These are phyloP conservation scores for Thumatha senex DNA, from an alignment of 2,888 invertebrate genomes.

Conservation along the genomic window DNA sequence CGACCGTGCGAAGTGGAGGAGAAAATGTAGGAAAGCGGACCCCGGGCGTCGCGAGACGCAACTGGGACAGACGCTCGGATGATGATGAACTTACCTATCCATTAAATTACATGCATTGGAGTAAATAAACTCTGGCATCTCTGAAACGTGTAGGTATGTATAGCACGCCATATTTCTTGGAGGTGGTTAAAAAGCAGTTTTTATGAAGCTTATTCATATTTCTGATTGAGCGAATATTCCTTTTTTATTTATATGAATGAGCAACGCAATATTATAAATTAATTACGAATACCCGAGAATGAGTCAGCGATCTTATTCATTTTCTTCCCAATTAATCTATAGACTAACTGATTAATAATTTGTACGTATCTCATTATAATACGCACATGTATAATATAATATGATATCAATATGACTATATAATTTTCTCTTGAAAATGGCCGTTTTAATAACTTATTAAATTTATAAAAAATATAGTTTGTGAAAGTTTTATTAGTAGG, in stretches of 20 bases:
- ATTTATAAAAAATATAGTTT: not conserved
- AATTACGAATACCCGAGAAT: conserved; percentile 9
- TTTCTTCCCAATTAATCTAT: conserved; percentile 20
- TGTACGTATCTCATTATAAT: conserved; percentile 4
- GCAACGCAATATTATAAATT: conserved; percentile 8
- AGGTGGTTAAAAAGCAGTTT: not conserved
- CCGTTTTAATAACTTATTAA: not conserved
- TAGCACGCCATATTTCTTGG: not conserved
- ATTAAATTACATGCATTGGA: no score
- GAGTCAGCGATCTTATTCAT: conserved; percentile 14
- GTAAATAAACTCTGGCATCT: no score
- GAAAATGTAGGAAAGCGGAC: no score
- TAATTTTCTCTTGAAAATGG: conserved; percentile 2
- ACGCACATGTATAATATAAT: not conserved
- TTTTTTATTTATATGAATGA: conserved; percentile 4
- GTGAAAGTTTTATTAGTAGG: not conserved
- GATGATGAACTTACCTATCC: no score
- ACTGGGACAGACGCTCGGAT: no score
- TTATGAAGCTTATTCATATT: not conserved
- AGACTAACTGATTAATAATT: conserved; percentile 24
- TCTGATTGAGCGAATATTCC: conserved; percentile 1
- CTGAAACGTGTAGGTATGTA: not conserved
- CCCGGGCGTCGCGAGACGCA: no score
- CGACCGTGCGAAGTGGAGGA: no score
- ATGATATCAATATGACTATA: not conserved